Evolutionary conservation across 2,888 invertebrate genomes (phyloP), one percentile per base, ranked within the genome.

Genomic region (Macropis europaea): DNA sequence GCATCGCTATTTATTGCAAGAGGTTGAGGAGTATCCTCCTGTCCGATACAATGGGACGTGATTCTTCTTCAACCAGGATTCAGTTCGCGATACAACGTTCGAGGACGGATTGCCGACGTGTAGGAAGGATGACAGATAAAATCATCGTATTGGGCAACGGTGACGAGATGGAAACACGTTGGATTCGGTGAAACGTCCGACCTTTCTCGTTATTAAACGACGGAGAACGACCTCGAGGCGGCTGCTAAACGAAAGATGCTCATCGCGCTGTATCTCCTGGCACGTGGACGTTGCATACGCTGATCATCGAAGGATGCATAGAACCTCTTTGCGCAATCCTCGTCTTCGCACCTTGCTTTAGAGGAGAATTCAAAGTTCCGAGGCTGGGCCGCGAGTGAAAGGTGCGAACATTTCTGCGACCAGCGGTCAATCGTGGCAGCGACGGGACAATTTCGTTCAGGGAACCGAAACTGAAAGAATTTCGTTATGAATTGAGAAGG

Each of bases 191-290:
- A 70, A 64, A 64, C 64, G 38, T 64, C 60, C 64, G 64, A 64
- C 42, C 71, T 60, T 54, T 61, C 60, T 42, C 53, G 48, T 53
- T 60, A 54, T 60, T 71, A 71, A 71, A 48, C 61, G 32, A 28
- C 53, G 53, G 24, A 34, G 70, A 68, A 71, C 61, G 71, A 54
- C 71, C 70, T 71, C 70, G 69, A 13, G n/a, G 7, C 9, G 22
- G 32, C 3, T 19, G 36, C 43, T 17, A n/a, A 56, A 32, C 4
- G 28, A 13, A n/a, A 68, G 69, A 76, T 62, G 69, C 43, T 48
- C 76, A 74, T 74, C 69, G 45, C 17, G 57, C 69, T 74, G 73
- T 68, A 62, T 62, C 73, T 59, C 52, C 56, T n/a, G n/a, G 22
- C 17, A 22, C 38, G 32, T 69, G 60, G 36, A 13, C 43, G 13